Base-by-base conservation (phyloP, 2,888 invertebrate species). In the Ormyrus nitidulus region DNA sequence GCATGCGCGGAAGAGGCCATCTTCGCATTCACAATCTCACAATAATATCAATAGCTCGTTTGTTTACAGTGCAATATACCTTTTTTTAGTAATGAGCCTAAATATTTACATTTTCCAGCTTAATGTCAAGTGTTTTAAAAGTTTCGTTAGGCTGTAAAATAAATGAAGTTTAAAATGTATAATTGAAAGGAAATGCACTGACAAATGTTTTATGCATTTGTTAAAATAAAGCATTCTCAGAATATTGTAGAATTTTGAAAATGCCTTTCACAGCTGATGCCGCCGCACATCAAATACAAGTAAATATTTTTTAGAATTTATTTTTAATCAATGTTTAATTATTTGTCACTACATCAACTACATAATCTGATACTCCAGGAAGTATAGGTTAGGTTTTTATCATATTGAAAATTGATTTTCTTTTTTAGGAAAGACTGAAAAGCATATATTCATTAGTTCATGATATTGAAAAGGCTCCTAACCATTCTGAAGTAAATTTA, bases 241-340 rank as follows among this genome's bases (percentile, higher is more conserved):
- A 19, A 64, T 11, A 34, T 34, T 34, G 34, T 34, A 34, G 34
- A 34, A 34, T 34, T 68, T 69, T 49, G 7, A 78, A 75, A 86
- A 96, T 96, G 96, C 95, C 95, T 11, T 93, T 95, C 84, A 95
- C 95, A 71, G 95, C 95, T 84, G 96, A 96, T 91, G 94, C 94
- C 61, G 94, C 95, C 70, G 95, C 95, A 2, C 94, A 94, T 85
- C 94, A 94, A 91, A 94, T 95, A 81, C 92, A 92, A 88, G 92
- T 92, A 85, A 80, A 58, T 70, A 66, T 49, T 9, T 73, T 54
- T 54, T 74, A 51, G 10, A 54, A 9, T 49, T 34, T 62, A 34
- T 71, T 49, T 64, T 11, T 71, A n/a, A 54, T 46, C 10, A 54
- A 73, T 65, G 11, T 79, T 76, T 46, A 48, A 62, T 62, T 51